A percentile compares a stretch with the other conserved stretches of the same genome.
Conservation (phyloP, 2,888 invertebrate species). For the Mythimna loreyi region DNA sequence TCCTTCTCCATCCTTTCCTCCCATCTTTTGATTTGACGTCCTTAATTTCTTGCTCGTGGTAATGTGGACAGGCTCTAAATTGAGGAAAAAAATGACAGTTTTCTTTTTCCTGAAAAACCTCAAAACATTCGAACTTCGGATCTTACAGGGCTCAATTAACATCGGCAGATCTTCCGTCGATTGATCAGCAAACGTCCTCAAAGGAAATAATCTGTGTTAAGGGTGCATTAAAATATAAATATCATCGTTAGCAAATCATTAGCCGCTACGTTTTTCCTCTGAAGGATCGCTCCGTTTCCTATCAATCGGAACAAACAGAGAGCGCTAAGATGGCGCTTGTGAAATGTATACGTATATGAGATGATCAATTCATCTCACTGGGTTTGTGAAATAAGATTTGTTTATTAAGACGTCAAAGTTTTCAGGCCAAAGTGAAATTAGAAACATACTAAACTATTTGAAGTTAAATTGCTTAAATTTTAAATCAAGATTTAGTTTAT, state of each 20-base stretch:
- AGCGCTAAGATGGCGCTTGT: conserved; percentile 61
- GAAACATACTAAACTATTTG: too few relatives aligned
- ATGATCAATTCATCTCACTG: too few relatives aligned
- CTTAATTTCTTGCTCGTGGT: too few relatives aligned
- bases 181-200: conserved; percentile 81
- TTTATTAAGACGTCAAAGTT: too few relatives aligned
- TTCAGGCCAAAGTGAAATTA: too few relatives aligned
- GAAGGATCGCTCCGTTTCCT: conserved; percentile 79
- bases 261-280: conserved; percentile 84
- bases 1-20: too few relatives aligned
- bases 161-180: conserved; percentile 66
- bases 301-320: conserved; percentile 80
- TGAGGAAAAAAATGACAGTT: background rate
- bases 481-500: too few relatives aligned
- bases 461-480: too few relatives aligned
- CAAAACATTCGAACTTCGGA: conserved; percentile 15
- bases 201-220: conserved; percentile 88
- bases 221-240: conserved; percentile 89
- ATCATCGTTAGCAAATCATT: conserved; percentile 91
- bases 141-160: conserved; percentile 62
- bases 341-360: background rate
- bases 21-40: too few relatives aligned
- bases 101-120: background rate
- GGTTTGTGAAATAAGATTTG: too few relatives aligned
- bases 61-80: too few relatives aligned